Evolutionary conservation across 2,888 invertebrate species (phyloP).

Genomic region (Drosophila stalkeri): DNA sequence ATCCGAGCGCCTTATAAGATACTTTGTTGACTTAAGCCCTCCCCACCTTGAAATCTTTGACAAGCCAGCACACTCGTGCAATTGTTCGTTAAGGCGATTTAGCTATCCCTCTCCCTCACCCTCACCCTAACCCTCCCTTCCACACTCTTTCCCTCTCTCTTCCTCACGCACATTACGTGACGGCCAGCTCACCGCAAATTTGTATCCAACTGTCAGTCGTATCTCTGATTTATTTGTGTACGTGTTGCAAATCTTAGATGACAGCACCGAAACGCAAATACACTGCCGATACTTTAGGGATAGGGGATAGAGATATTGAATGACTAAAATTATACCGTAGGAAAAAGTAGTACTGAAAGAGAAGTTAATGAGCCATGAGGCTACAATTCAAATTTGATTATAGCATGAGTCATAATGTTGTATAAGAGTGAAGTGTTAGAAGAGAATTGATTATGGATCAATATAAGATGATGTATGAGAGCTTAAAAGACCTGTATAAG

Average conservation of each 20-base stretch:
- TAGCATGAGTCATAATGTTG: not conserved
- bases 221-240: slow-evolving; percentile 50
- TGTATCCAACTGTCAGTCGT: slow-evolving; percentile 33
- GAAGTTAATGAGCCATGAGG: too few species aligned
- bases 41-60: slow-evolving; percentile 12
- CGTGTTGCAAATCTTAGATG: slow-evolving; percentile 22
- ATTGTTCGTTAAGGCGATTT: slow-evolving; percentile 6
- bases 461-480: not conserved
- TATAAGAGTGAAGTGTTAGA: not conserved
- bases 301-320: not conserved
- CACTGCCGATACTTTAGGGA: slow-evolving; percentile 4
- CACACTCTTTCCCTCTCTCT: not conserved
- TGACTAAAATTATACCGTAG: not conserved
- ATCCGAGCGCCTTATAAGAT: slow-evolving; percentile 11
- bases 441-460: not conserved
- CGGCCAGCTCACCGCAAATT: slow-evolving; percentile 25
- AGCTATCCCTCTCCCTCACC: slow-evolving; percentile 2
- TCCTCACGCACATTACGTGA: slow-evolving; percentile 39
- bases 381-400: too few species aligned
- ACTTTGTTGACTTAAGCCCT: slow-evolving; percentile 37
- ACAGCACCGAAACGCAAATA: slow-evolving; percentile 21
- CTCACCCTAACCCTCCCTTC: not conserved
- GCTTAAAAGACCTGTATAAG: too few species aligned
- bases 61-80: slow-evolving; percentile 25
- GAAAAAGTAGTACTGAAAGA: not conserved